phyloP scores from a whole-genome alignment of 2,888 invertebrate genomes.

The Orthosia gothica region DNA sequence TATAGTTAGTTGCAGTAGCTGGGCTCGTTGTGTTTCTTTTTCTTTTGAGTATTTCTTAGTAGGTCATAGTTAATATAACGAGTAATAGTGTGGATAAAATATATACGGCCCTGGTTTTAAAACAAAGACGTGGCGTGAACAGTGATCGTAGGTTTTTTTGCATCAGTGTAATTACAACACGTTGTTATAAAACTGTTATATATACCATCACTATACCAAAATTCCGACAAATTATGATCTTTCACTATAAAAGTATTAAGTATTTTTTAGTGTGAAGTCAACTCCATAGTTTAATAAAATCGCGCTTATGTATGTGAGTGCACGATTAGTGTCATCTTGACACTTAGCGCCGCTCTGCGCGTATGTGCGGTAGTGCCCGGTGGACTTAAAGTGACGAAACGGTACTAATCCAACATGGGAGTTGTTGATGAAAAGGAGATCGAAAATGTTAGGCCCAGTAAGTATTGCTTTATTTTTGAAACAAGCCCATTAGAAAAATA shows the following conservation, averaged over 20 bases:
- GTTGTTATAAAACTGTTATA: too few relatives aligned
- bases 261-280: background rate
- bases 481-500: too few relatives aligned
- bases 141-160: too few relatives aligned
- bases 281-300: conserved; percentile 42
- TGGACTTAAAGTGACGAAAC: conserved; percentile 31
- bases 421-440: conserved; percentile 62
- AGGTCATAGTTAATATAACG: too few relatives aligned
- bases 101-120: too few relatives aligned
- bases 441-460: conserved; percentile 73
- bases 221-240: too few relatives aligned
- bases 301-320: conserved; percentile 28
- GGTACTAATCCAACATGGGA: conserved; percentile 63
- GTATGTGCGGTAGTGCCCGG: conserved; percentile 43
- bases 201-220: too few relatives aligned
- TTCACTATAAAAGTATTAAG: background rate
- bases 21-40: background rate
- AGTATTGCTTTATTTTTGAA: conserved; percentile 54
- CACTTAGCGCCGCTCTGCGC: conserved; percentile 52
- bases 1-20: conserved; percentile 7
- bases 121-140: too few relatives aligned
- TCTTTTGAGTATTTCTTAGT: too few relatives aligned
- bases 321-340: conserved; percentile 56
- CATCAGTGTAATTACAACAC: too few relatives aligned
- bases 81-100: too few relatives aligned